Conservation (phyloP, 2,113 vertebrate species). For the Peromyscus leucopus region DNA sequence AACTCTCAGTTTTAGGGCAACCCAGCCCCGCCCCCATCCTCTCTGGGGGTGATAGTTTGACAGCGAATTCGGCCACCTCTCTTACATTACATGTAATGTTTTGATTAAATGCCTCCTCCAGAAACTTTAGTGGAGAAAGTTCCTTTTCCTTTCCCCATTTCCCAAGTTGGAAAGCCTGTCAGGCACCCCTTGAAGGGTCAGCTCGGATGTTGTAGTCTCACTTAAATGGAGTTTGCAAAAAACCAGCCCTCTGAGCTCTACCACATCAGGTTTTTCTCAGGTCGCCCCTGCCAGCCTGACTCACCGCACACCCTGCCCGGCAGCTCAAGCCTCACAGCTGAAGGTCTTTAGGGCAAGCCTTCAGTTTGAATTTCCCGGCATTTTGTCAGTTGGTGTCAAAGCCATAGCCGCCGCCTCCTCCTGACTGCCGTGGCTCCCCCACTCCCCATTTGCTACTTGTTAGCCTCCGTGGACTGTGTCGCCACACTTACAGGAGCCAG, state of each 20-base stretch:
- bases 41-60: not conserved
- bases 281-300: not conserved
- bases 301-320: not conserved
- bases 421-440: constrained; percentile 65
- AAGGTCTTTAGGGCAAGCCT: constrained; percentile 64
- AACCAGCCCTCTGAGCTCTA: not conserved
- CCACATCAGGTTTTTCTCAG: not conserved
- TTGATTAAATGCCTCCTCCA: constrained; percentile 61
- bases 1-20: not conserved
- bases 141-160: not conserved
- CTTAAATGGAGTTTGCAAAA: not conserved
- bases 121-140: constrained; percentile 51
- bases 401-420: constrained; percentile 55
- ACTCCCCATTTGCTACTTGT: constrained; percentile 86
- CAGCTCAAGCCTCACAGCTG: not conserved
- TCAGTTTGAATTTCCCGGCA: constrained; percentile 85
- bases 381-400: constrained; percentile 79
- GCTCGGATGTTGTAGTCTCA: not conserved
- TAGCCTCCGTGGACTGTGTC: constrained; percentile 78
- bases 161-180: not conserved
- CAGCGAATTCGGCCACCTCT: constrained; percentile 12
- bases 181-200: not conserved
- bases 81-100: not conserved
- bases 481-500: constrained; percentile 85
- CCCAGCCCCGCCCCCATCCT: not conserved